Evolutionary conservation across 2,888 invertebrate species (phyloP).

Genomic region (Drosophila multiciliata): DNA sequence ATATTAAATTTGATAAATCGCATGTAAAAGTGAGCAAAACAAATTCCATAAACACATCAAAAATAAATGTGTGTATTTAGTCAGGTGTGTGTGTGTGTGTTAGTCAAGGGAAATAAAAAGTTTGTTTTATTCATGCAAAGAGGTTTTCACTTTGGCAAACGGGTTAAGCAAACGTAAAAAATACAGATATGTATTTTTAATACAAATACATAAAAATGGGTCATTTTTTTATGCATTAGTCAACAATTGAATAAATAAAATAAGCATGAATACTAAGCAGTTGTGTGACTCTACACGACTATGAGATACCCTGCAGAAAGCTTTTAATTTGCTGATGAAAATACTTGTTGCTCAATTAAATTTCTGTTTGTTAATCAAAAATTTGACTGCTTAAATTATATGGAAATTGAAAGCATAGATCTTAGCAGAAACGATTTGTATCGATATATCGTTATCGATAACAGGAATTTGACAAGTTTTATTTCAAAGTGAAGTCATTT

Average conservation of each 20-base stretch:
- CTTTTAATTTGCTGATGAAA: neutral
- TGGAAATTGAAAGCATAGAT: neutral
- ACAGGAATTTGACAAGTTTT: too few relatives aligned
- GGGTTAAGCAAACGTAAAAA: conserved; percentile 63
- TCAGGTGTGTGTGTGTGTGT: neutral
- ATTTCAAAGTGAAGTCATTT: too few relatives aligned
- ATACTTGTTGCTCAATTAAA: neutral
- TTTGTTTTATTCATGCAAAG: conserved; percentile 62
- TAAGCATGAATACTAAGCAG: neutral
- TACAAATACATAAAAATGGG: conserved; percentile 56
- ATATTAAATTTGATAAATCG: conserved; percentile 71
- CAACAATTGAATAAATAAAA: conserved; percentile 26
- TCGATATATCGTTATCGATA: neutral
- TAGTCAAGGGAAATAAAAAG: conserved; percentile 24
- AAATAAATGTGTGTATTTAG: conserved; percentile 1
- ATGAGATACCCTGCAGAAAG: neutral
- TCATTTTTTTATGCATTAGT: conserved; percentile 72
- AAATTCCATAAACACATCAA: conserved; percentile 29
- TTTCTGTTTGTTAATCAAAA: neutral
- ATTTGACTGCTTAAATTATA: neutral
- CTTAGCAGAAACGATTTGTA: neutral
- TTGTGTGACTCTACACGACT: neutral
- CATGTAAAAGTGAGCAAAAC: conserved; percentile 46
- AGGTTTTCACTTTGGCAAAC: conserved; percentile 51
- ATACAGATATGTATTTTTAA: conserved; percentile 66